A percentile compares a stretch with the other conserved stretches of the same genome.
These are phyloP conservation scores for Chelonus formosanus DNA, from an alignment of 2,888 invertebrate species.

Conservation along the genomic window DNA sequence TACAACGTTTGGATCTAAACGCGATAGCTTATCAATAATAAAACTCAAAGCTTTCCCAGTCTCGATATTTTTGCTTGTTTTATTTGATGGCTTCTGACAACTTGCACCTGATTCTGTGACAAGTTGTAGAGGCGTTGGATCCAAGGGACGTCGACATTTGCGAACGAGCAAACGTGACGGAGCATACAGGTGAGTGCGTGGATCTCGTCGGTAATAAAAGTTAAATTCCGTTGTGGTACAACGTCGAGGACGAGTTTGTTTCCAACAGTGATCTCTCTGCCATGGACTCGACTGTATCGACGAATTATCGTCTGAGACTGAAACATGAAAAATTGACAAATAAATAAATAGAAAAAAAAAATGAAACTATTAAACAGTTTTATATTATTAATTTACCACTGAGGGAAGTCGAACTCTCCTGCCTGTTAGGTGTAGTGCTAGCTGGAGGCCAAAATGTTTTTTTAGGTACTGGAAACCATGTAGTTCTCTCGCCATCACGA, in stretches of 20 bases:
- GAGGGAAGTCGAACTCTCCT: slow-evolving; percentile 81
- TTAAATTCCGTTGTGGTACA: slow-evolving; percentile 79
- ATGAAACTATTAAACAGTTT: neutral
- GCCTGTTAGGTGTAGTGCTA: slow-evolving; percentile 74
- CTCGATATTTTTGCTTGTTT: slow-evolving; percentile 39
- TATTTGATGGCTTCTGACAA: slow-evolving; percentile 46
- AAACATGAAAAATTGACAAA: slow-evolving; percentile 42
- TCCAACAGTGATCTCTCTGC: slow-evolving; percentile 91
- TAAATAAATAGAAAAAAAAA: slow-evolving; percentile 28
- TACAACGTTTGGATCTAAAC: slow-evolving; percentile 70
- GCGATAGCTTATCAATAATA: slow-evolving; percentile 60
- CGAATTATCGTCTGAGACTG: slow-evolving; percentile 89
- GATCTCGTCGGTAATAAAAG: slow-evolving; percentile 74
- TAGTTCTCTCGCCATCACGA: slow-evolving; percentile 81
- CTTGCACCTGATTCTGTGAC: slow-evolving; percentile 43
- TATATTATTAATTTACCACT: slow-evolving; percentile 71
- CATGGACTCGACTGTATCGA: slow-evolving; percentile 90
- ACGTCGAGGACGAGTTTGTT: slow-evolving; percentile 79
- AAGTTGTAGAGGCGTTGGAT: slow-evolving; percentile 60
- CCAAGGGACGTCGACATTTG: slow-evolving; percentile 76
- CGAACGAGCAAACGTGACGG: slow-evolving; percentile 66
- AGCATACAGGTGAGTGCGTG: slow-evolving; percentile 63
- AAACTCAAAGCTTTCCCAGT: slow-evolving; percentile 56
- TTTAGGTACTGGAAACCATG: slow-evolving; percentile 89
- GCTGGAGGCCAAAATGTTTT: slow-evolving; percentile 88